Percentiles rank a stretch among this genome's conserved stretches.
phyloP scores from a whole-genome alignment of 2,797 vertebrate species.

The Podargus strigoides region DNA sequence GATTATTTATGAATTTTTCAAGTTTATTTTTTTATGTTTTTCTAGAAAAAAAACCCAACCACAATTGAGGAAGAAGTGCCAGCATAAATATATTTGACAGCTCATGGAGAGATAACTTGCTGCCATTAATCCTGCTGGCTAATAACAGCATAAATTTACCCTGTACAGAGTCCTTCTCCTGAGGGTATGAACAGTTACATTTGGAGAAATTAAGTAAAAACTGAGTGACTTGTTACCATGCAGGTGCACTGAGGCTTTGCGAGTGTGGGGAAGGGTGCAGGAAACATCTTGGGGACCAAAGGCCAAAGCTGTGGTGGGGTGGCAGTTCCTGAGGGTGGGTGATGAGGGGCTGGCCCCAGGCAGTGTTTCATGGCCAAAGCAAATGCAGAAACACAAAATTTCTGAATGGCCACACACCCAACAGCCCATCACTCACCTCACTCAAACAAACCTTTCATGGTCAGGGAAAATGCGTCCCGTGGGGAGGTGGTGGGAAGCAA shows the following conservation, averaged over 20 bases:
- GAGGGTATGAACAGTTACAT: not conserved
- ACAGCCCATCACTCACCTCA: not conserved
- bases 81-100: not conserved
- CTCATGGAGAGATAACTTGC: not conserved
- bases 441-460: fast-evolving
- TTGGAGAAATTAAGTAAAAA: not conserved
- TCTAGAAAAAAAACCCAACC: not conserved
- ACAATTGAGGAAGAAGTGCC: not conserved
- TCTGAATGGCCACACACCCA: fast-evolving
- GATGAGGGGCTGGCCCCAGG: not conserved
- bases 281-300: not conserved
- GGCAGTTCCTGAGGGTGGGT: fast-evolving
- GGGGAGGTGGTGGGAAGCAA: not conserved
- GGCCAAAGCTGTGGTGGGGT: fast-evolving
- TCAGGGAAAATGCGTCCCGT: fast-evolving
- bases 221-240: not conserved
- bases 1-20: not conserved
- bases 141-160: not conserved
- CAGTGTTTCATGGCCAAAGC: fast-evolving
- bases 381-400: fast-evolving
- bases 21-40: not conserved
- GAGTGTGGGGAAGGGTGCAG: not conserved
- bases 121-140: not conserved
- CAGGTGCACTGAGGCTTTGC: not conserved
- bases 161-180: not conserved